Evolutionary conservation across 2,797 vertebrate species (phyloP).

Genomic region (Trachops cirrhosus): DNA sequence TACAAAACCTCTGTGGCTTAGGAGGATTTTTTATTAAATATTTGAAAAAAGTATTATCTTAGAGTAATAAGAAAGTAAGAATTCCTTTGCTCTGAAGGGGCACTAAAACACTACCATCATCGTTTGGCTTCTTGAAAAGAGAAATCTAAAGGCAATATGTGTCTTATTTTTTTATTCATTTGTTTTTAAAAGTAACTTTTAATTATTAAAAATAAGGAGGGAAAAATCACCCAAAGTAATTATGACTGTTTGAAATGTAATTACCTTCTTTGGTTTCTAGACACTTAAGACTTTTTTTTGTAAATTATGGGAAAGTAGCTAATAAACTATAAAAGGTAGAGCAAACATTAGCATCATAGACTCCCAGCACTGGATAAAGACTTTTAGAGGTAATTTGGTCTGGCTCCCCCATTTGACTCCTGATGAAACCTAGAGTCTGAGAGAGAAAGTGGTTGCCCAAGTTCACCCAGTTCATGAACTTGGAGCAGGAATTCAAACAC

Average conservation of each 20-base stretch:
- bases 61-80: constrained; percentile 23
- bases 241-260: neutral
- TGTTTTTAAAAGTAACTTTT: constrained; percentile 36
- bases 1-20: neutral
- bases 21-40: neutral
- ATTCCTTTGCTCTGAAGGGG: neutral
- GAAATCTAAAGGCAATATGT: neutral
- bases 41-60: constrained; percentile 25
- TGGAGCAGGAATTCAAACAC: neutral
- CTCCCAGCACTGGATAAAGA: neutral
- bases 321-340: neutral
- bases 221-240: neutral
- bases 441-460: neutral
- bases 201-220: neutral
- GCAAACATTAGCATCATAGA: neutral
- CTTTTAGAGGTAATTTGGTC: neutral
- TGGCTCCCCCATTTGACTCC: no score
- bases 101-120: neutral
- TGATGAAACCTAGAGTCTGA: neutral
- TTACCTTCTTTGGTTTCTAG: constrained; percentile 13
- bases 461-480: constrained; percentile 21
- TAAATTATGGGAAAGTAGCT: constrained; percentile 21
- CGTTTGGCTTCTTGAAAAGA: constrained; percentile 24
- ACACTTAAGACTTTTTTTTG: neutral
- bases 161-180: neutral